These are phyloP conservation scores for Brachypterus glaber DNA, from an alignment of 2,888 invertebrate genomes.

Conservation along the genomic window DNA sequence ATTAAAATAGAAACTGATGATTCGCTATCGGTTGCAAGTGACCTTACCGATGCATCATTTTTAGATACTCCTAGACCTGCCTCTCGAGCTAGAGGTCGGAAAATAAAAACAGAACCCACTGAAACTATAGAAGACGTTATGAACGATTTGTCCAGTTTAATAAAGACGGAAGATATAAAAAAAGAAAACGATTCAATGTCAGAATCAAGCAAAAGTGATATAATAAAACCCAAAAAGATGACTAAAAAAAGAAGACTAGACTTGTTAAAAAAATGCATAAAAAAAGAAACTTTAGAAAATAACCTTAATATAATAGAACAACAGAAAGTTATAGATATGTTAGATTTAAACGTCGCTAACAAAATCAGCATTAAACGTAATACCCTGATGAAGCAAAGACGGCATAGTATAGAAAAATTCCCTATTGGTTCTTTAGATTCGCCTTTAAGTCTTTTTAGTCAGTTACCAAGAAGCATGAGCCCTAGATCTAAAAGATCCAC, in stretches of 20 bases:
- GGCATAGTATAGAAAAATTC: slow-evolving; percentile 40
- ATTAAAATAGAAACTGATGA: slow-evolving; percentile 25
- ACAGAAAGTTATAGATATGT: slow-evolving; percentile 37
- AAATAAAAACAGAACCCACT: slow-evolving; percentile 20
- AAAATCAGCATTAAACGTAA: slow-evolving; percentile 29
- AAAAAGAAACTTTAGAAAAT: slow-evolving; percentile 36
- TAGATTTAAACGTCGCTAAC: slow-evolving; percentile 38
- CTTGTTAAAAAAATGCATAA: slow-evolving; percentile 28
- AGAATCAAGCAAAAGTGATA: slow-evolving; percentile 28
- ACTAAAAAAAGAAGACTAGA: slow-evolving; percentile 26
- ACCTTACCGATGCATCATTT: slow-evolving; percentile 17
- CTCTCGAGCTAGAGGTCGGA: slow-evolving; percentile 21
- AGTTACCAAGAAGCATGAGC: slow-evolving; percentile 32
- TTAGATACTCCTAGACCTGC: slow-evolving; percentile 16
- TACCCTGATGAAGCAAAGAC: slow-evolving; percentile 27
- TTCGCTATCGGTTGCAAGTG: slow-evolving; percentile 15
- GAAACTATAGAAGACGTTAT: slow-evolving; percentile 37
- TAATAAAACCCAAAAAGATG: slow-evolving; percentile 26
- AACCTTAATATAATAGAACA: slow-evolving; percentile 32
- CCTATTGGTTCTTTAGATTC: slow-evolving; percentile 24
- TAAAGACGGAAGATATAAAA: slow-evolving; percentile 31
- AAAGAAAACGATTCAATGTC: slow-evolving; percentile 25
- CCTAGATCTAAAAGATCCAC: slow-evolving; percentile 31
- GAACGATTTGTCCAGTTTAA: slow-evolving; percentile 31
- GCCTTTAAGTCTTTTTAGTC: slow-evolving; percentile 27